Evolutionary conservation across 2,113 vertebrate species (phyloP).

Genomic region (Dipodomys stephensi): DNA sequence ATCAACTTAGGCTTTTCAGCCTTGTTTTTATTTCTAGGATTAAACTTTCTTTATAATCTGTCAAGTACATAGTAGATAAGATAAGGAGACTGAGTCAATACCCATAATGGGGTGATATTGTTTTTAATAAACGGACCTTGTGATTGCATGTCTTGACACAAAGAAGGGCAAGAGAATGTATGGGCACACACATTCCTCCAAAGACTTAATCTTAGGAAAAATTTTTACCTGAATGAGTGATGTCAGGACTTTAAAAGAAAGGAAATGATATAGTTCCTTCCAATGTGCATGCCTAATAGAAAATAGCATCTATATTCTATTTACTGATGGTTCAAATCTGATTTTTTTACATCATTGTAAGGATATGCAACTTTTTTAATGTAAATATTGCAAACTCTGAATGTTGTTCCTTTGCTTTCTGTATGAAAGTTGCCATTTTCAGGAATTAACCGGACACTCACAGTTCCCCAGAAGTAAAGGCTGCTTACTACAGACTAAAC

Average conservation of each 20-base stretch:
- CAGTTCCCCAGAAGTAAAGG: not conserved
- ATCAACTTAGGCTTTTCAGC: not conserved
- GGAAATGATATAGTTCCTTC: not conserved
- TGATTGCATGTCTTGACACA: not conserved
- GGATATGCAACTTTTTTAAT: not conserved
- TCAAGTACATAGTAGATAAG: not conserved
- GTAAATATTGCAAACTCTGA: not conserved
- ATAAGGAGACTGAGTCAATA: not conserved
- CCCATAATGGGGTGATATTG: not conserved
- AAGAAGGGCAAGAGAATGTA: not conserved
- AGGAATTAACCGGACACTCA: not conserved
- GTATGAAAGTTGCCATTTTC: not conserved
- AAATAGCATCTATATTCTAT: not conserved
- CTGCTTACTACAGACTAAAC: not conserved
- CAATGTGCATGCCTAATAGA: not conserved
- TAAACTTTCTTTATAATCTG: not conserved
- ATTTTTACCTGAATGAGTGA: not conserved
- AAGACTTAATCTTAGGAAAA: not conserved
- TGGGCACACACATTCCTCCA: not conserved
- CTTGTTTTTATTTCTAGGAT: constrained; percentile 36
- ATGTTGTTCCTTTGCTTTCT: not conserved
- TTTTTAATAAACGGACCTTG: too few relatives aligned
- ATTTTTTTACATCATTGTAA: not conserved
- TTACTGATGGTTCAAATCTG: not conserved
- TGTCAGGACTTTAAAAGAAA: not conserved